A percentile compares a stretch with the other conserved stretches of the same genome.
Conservation (phyloP, 2,797 vertebrate species). For the Cirrhinus mrigala region DNA sequence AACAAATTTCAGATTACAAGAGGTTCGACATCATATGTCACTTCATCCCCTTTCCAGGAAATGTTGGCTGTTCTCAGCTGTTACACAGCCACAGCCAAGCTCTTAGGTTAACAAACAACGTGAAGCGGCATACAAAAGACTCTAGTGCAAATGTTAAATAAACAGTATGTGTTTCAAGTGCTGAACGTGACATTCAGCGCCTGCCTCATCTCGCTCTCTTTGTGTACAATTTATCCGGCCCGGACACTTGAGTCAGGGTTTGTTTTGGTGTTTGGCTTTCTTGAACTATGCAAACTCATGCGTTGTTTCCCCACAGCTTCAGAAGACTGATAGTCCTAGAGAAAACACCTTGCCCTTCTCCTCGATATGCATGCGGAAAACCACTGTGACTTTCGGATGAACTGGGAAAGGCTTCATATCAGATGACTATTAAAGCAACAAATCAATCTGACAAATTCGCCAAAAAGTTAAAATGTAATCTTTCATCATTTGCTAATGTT, state of each 20-base stretch:
- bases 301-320: slow-evolving; percentile 63
- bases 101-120: slow-evolving; percentile 63
- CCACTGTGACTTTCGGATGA: slow-evolving; percentile 29
- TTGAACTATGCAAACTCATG: slow-evolving; percentile 68
- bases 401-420: slow-evolving; percentile 17
- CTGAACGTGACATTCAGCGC: slow-evolving; percentile 30
- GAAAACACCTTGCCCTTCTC: slow-evolving; percentile 12
- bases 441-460: background rate
- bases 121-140: slow-evolving; percentile 60
- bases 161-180: slow-evolving; percentile 26
- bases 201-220: slow-evolving; percentile 31
- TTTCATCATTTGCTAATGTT: slow-evolving; percentile 25
- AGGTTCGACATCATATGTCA: slow-evolving; percentile 66
- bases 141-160: slow-evolving; percentile 47
- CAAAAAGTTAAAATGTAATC: background rate
- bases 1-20: slow-evolving; percentile 70
- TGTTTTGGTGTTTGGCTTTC: slow-evolving; percentile 71
- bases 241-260: slow-evolving; percentile 58
- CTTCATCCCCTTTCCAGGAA: slow-evolving; percentile 71
- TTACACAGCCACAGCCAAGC: slow-evolving; percentile 58
- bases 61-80: slow-evolving; percentile 69
- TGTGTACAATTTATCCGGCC: slow-evolving; percentile 40
- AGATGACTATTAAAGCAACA: background rate
- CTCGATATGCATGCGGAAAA: slow-evolving; percentile 46
- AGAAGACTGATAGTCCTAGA: slow-evolving; percentile 53